Conservation (phyloP, 2,113 vertebrate species). For the Ivindomyrus marchei region DNA sequence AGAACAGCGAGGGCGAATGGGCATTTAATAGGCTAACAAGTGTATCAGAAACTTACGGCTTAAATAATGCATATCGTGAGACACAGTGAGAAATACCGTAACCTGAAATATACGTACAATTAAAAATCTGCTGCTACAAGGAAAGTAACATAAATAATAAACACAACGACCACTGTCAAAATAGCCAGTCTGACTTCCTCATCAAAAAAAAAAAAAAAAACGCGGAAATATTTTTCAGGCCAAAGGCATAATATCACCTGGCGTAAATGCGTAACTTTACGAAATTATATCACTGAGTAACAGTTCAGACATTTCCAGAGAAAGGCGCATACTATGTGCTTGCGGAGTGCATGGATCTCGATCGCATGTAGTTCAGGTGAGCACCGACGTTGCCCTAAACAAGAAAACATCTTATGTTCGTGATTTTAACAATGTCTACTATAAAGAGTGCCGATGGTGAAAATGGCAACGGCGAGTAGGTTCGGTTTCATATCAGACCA, state of each 20-base stretch:
- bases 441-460: neutral
- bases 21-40: neutral
- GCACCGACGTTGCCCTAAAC: neutral
- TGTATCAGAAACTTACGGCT: neutral
- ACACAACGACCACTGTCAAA: neutral
- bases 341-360: neutral
- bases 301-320: neutral
- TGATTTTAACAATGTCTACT: neutral
- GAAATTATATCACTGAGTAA: neutral
- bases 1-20: neutral
- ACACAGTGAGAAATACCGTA: neutral
- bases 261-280: neutral
- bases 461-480: neutral
- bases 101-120: neutral
- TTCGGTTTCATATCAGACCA: neutral
- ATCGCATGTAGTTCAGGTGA: neutral
- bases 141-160: neutral
- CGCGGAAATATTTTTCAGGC: neutral
- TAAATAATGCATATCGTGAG: neutral
- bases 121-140: neutral
- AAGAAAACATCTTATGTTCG: neutral
- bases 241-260: neutral
- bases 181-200: neutral
- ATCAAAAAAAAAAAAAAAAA: neutral
- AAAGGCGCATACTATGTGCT: neutral